These are phyloP conservation scores for Tetrao urogallus DNA, from an alignment of 2,113 vertebrate genomes.

Conservation along the genomic window DNA sequence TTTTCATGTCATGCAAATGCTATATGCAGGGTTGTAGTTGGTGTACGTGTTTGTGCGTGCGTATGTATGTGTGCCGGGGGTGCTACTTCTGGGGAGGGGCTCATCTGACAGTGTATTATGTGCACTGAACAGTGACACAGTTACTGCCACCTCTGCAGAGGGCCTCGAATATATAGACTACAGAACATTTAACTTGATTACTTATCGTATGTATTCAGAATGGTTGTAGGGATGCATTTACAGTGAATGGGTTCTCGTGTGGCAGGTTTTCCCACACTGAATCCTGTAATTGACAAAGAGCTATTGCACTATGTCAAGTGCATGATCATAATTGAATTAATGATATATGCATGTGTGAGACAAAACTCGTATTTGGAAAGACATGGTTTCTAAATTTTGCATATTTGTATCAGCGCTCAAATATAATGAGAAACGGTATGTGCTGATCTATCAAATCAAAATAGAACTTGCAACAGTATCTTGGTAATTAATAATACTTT, in stretches of 20 bases:
- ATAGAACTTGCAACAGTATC: conserved; percentile 67
- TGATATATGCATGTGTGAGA: conserved; percentile 81
- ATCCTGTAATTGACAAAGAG: conserved; percentile 82
- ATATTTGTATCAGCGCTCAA: conserved; percentile 74
- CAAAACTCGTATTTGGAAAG: conserved; percentile 85
- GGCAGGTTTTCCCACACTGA: conserved; percentile 76
- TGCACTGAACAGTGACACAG: conserved; percentile 85
- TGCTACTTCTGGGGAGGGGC: conserved; percentile 78
- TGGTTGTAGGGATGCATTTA: conserved; percentile 72
- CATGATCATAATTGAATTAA: conserved; percentile 93
- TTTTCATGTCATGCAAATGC: conserved; percentile 87
- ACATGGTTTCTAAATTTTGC: conserved; percentile 81
- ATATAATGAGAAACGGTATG: conserved; percentile 74
- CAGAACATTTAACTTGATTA: conserved; percentile 85
- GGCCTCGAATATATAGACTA: conserved; percentile 80
- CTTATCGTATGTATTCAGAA: conserved; percentile 73
- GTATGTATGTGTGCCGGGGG: conserved; percentile 14
- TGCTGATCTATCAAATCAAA: conserved; percentile 76
- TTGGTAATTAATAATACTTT: conserved; percentile 60
- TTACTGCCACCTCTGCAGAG: conserved; percentile 85
- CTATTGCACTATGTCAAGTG: conserved; percentile 86
- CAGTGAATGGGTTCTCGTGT: conserved; percentile 75
- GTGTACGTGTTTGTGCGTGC: conserved; percentile 44
- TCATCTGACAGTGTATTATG: conserved; percentile 85
- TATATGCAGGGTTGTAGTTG: conserved; percentile 58